A percentile compares a stretch with the other conserved stretches of the same genome.
Conservation (phyloP, 2,113 vertebrate genomes). For the Chaetops frenatus region DNA sequence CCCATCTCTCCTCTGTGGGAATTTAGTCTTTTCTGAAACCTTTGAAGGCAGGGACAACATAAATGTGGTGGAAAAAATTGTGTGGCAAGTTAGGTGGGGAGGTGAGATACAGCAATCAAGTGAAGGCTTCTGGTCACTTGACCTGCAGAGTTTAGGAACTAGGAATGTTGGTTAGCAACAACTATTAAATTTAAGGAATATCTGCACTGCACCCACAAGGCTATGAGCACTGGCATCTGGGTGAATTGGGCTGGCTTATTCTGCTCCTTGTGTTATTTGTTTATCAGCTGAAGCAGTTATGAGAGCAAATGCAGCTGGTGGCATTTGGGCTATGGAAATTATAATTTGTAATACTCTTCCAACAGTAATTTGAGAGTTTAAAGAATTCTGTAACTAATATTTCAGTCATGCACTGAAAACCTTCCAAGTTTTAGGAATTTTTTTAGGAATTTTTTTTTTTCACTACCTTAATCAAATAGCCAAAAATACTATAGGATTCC, state of each 20-base stretch:
- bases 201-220: neutral
- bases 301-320: neutral
- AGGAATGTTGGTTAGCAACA: neutral
- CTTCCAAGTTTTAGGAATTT: neutral
- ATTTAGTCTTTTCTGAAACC: neutral
- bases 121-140: neutral
- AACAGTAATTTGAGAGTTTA: neutral
- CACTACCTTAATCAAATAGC: neutral
- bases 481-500: neutral
- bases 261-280: neutral
- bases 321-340: neutral
- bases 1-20: neutral
- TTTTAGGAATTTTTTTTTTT: neutral
- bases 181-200: neutral
- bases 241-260: neutral
- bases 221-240: neutral
- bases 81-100: neutral
- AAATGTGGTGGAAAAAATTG: neutral
- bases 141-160: neutral
- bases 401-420: neutral
- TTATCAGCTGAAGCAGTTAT: neutral
- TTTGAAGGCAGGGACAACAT: neutral
- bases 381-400: neutral
- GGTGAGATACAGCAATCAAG: neutral
- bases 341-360: neutral